Percentiles rank a stretch among this genome's conserved stretches.
Conservation (phyloP, 2,113 vertebrate genomes). For the Alces alces region DNA sequence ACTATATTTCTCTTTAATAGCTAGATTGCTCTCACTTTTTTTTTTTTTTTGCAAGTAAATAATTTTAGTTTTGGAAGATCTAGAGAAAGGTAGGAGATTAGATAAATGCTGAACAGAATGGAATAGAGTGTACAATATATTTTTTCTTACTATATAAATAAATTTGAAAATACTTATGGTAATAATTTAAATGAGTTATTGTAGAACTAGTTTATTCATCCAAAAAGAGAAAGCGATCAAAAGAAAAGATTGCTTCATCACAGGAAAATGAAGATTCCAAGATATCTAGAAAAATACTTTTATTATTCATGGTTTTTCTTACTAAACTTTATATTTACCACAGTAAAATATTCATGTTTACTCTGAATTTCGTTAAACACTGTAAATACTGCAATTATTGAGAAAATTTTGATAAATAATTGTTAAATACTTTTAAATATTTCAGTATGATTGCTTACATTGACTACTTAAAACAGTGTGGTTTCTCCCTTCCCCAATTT, state of each 20-base stretch:
- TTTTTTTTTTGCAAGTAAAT: neutral
- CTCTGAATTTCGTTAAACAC: neutral
- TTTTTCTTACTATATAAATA: neutral
- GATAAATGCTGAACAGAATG: neutral
- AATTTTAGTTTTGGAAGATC: neutral
- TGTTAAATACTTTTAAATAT: neutral
- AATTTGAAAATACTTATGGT: neutral
- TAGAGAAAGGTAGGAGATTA: neutral
- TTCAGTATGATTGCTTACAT: neutral
- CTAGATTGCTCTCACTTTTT: neutral
- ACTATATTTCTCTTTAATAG: neutral
- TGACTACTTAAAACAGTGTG: neutral
- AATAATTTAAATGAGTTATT: neutral
- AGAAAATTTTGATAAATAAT: neutral
- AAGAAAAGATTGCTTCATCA: neutral
- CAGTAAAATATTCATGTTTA: neutral
- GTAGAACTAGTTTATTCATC: neutral
- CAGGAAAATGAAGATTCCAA: neutral
- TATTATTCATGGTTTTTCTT: neutral
- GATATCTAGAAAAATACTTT: neutral
- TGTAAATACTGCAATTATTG: neutral
- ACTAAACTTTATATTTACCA: neutral
- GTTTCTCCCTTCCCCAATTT: neutral
- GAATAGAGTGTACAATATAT: neutral
- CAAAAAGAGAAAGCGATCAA: neutral